Evolutionary conservation across 2,888 invertebrate genomes (phyloP), one percentile per base, ranked within the genome.

Genomic region (Spodoptera picta): DNA sequence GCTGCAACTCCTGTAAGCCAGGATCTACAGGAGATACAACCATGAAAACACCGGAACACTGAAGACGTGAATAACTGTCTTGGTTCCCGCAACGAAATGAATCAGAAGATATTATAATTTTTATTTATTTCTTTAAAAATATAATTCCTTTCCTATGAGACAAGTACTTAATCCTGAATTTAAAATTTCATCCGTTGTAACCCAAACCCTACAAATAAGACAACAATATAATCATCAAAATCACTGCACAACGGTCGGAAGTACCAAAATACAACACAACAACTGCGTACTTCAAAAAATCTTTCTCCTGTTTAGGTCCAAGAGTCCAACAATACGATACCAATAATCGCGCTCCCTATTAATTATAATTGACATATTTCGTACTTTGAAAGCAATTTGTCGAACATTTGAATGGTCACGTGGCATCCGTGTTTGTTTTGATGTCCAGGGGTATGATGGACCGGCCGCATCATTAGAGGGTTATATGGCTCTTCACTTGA

Each of bases 351-450:
- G 67, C 83, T 81, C 91, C 88, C 92, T 90, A 92, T 93, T 92
- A 92, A 93, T 93, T 92, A 93, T 93, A 93, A 93, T 93, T 93
- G 93, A 93, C 93, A 93, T 93, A 93, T 93, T 93, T 90, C 91
- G 87, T 89, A 89, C 89, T 87, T 85, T 83, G 79, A 69, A 82
- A 70, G 86, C 90, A 92, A 92, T 92, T 92, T 92, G 93, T 92
- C 89, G 86, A 87, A 52, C 81, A 76, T 82, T 83, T 84, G 74
- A 87, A 84, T 84, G 86, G 92, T 76, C 93, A 88, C 93, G 93
- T 92, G 93, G 77, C 90, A 69, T 60, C 63, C 68, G 79, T 93
- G 92, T 93, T 93, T 93, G 92, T 92, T 92, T 92, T 91, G 92
- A 92, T 93, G 93, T 92, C 90, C 92, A 86, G 79, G 87, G 90